phyloP scores from a whole-genome alignment of 2,888 invertebrate genomes.

The Callyntrura sp. region DNA sequence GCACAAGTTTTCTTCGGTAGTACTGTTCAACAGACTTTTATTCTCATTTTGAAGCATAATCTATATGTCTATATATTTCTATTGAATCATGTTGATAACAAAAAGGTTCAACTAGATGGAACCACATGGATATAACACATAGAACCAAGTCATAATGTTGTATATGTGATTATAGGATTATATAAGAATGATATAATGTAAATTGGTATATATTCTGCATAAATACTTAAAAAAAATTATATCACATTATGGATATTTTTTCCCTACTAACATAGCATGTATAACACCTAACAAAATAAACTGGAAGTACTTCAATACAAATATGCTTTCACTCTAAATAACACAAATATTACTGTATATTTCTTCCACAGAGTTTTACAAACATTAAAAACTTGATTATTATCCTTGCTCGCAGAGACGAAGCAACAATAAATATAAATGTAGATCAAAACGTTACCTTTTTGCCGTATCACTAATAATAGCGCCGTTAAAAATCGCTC shows the following conservation, averaged over 20 bases:
- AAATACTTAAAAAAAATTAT: constrained; percentile 5
- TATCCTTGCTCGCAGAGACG: background rate
- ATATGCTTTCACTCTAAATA: no score
- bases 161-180: background rate
- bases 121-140: no score
- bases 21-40: constrained; percentile 76
- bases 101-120: no score
- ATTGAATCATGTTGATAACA: no score
- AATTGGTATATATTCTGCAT: background rate
- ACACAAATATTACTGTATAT: no score
- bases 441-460: no score
- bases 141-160: no score
- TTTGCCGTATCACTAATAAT: background rate
- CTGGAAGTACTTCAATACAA: no score
- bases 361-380: no score
- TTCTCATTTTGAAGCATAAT: constrained; percentile 54
- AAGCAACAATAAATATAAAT: background rate
- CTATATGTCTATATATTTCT: background rate
- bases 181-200: background rate
- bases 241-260: background rate
- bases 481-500: background rate
- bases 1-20: background rate
- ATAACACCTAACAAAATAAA: background rate
- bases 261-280: background rate
- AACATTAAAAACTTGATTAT: constrained; percentile 8